Base-by-base conservation (phyloP, 2,888 invertebrate species). In the Mesorhabditis belari region DNA sequence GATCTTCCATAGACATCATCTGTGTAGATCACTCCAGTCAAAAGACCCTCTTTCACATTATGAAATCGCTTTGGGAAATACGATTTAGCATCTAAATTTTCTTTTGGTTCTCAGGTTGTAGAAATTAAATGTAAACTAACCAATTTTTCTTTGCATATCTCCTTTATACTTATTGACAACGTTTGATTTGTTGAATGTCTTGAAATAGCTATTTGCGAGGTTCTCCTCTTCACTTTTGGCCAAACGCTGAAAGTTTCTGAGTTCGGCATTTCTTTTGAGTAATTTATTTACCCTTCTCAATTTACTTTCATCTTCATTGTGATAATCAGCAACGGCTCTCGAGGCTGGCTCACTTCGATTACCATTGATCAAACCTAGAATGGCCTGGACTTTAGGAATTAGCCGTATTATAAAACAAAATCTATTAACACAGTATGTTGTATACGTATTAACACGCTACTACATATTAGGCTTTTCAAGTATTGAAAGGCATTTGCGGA, bases 131-230 rank as follows among this genome's bases (percentile, higher is more conserved):
- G 12, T 21, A 28, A 23, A 56, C 61, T 49, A n/a, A 63, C 66
- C 60, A 5, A 58, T 55, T 51, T 63, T 57, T 35, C 55, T 27
- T 9, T 58, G 25, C 28, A 59, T 60, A 55, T 86, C 86, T 68
- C 83, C 82, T 64, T 86, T 82, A 58, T 84, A 84, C 73, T 86
- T 85, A 69, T 84, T 85, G 3, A 88, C 81, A 29, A 88, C 81
- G 74, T 87, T 86, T 56, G 85, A 84, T 23, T 87, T 86, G 73
- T 88, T 81, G 80, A 86, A 85, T 17, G 88, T 87, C 75, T 88
- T 87, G 82, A 90, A 89, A 81, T 90, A 90, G 73, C 86, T 88
- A 55, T 86, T 87, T 0, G 88, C 87, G 62, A 88, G 85, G 68
- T 88, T 86, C 64, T 87, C 86, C 62, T 85, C 84, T 60, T 85